Evolutionary conservation across 2,113 vertebrate genomes (phyloP).

Genomic region (Saimiri boliviensis): DNA sequence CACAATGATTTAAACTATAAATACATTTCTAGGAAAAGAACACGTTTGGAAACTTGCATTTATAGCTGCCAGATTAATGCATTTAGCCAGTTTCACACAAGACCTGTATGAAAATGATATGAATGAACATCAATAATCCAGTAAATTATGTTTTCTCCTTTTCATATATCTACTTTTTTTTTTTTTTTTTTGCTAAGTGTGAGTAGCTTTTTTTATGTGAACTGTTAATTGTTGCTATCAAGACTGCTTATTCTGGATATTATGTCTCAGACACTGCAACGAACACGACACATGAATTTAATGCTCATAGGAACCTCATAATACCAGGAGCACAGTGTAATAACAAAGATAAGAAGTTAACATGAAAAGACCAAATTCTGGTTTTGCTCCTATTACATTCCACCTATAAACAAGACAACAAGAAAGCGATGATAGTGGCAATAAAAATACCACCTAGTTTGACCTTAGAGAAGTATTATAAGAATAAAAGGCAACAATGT

Average conservation of each 20-base stretch:
- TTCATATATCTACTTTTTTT: not conserved
- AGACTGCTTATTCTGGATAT: no score
- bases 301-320: not conserved
- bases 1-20: not conserved
- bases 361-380: not conserved
- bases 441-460: no score
- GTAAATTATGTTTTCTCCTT: not conserved
- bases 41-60: not conserved
- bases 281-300: no score
- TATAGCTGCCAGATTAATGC: not conserved
- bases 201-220: not conserved
- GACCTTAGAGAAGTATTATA: fast-evolving
- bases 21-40: not conserved
- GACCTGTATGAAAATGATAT: fast-evolving
- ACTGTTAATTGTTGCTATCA: not conserved
- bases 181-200: no score
- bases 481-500: fast-evolving
- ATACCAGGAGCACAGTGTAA: fast-evolving
- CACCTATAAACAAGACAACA: not conserved
- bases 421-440: fast-evolving
- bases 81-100: fast-evolving
- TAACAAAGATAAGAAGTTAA: fast-evolving
- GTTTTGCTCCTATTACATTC: not conserved
- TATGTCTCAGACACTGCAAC: no score
- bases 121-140: fast-evolving